Evolutionary conservation across 2,113 vertebrate species (phyloP).

Genomic region (Pungitius pungitius): DNA sequence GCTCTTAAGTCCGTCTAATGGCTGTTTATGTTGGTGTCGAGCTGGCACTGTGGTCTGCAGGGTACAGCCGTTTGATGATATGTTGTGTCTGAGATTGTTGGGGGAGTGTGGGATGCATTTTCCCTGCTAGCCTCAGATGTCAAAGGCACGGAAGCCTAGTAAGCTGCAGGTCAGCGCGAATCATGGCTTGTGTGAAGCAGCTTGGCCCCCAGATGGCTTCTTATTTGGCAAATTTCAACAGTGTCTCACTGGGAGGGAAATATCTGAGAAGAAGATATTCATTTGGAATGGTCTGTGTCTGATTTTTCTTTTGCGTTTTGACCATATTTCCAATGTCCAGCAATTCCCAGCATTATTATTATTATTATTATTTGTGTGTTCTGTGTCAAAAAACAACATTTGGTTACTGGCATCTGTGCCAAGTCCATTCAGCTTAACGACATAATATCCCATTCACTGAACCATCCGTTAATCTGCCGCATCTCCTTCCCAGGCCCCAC

Average conservation of each 20-base stretch:
- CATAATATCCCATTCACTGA: slow-evolving; percentile 69
- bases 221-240: not conserved
- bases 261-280: slow-evolving; percentile 9
- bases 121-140: slow-evolving; percentile 4
- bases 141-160: not conserved
- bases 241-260: not conserved
- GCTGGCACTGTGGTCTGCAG: slow-evolving; percentile 38
- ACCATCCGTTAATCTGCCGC: slow-evolving; percentile 69
- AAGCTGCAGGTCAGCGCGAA: not conserved
- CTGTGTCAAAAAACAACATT: slow-evolving; percentile 47
- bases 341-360: slow-evolving; percentile 17
- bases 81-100: slow-evolving; percentile 40
- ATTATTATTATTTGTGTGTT: slow-evolving; percentile 16
- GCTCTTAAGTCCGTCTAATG: slow-evolving; percentile 45
- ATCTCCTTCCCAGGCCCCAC: slow-evolving; percentile 61
- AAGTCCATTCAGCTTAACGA: slow-evolving; percentile 72
- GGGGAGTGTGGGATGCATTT: slow-evolving; percentile 24
- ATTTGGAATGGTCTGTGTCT: slow-evolving; percentile 11
- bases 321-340: slow-evolving; percentile 5
- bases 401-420: slow-evolving; percentile 46
- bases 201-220: not conserved
- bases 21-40: slow-evolving; percentile 51
- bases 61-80: slow-evolving; percentile 58
- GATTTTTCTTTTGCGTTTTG: slow-evolving; percentile 29
- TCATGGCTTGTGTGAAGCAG: not conserved